phyloP scores from a whole-genome alignment of 2,797 vertebrate species.

The Buphagus erythrorhynchus region DNA sequence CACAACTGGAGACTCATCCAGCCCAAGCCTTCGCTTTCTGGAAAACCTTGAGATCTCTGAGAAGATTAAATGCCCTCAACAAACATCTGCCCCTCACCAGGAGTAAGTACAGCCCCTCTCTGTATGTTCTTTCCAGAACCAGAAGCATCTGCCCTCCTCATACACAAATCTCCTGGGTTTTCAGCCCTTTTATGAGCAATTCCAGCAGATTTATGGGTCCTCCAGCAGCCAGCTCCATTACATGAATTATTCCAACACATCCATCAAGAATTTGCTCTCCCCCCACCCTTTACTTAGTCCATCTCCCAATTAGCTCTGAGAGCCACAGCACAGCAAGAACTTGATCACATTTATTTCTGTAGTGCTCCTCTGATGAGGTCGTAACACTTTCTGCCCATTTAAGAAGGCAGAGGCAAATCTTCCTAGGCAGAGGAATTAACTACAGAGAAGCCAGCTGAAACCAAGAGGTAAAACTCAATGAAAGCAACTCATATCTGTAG shows the following conservation, averaged over 20 bases:
- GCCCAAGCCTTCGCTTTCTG: not conserved
- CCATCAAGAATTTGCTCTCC: not conserved
- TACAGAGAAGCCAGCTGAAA: not conserved
- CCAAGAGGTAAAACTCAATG: not conserved
- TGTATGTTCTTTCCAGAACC: not conserved
- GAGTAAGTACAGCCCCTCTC: not conserved
- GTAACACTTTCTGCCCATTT: not conserved
- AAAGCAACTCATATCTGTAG: not conserved
- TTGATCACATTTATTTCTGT: not conserved
- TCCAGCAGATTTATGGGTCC: not conserved
- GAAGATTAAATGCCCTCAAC: not conserved
- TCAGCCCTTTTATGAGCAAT: not conserved
- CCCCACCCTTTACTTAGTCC: not conserved
- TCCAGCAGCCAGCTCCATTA: slow-evolving; percentile 14
- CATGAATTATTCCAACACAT: not conserved
- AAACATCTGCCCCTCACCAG: not conserved
- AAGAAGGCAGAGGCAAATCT: not conserved
- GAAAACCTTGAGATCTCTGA: not conserved
- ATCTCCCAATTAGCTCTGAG: not conserved
- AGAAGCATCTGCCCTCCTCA: not conserved
- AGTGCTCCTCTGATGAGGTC: not conserved
- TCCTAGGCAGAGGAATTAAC: not conserved
- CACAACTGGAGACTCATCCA: not conserved
- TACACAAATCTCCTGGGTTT: not conserved
- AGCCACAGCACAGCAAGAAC: not conserved